A percentile compares a stretch with the other conserved stretches of the same genome.
Evolutionary conservation across 2,113 vertebrate genomes (phyloP).

Genomic region (Bombycilla garrulus): DNA sequence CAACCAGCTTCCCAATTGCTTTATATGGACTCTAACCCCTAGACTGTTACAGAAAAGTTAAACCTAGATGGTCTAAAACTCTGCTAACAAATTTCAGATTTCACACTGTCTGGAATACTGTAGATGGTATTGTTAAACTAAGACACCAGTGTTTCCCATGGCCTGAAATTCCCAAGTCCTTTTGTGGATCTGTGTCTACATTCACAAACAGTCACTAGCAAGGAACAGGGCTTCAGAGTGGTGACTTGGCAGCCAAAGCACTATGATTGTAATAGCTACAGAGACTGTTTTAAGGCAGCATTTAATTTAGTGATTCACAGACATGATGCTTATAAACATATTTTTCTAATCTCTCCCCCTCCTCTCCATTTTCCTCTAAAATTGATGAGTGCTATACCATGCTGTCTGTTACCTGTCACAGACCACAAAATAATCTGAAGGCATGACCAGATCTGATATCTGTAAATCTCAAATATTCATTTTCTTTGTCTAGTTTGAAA

Average conservation of each 20-base stretch:
- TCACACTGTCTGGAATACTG: not conserved
- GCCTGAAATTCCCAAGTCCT: not conserved
- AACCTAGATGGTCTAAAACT: not conserved
- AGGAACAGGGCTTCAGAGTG: not conserved
- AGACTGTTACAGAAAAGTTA: not conserved
- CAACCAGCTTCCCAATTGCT: not conserved
- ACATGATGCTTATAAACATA: not conserved
- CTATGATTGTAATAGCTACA: not conserved
- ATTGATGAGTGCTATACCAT: not conserved
- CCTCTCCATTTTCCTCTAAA: not conserved
- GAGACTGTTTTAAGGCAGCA: not conserved
- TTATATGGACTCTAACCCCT: not conserved
- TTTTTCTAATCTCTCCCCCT: not conserved
- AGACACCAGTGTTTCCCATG: not conserved
- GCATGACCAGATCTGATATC: not conserved
- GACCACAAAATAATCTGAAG: not conserved
- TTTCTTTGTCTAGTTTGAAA: not conserved
- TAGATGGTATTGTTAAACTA: not conserved
- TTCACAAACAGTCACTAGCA: not conserved
- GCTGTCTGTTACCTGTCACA: not conserved
- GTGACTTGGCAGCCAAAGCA: not conserved
- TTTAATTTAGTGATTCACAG: not conserved
- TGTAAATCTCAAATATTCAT: not conserved
- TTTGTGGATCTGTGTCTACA: not conserved
- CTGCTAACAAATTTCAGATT: not conserved